phyloP scores from a whole-genome alignment of 2,113 vertebrate species.

The Abramis brama region DNA sequence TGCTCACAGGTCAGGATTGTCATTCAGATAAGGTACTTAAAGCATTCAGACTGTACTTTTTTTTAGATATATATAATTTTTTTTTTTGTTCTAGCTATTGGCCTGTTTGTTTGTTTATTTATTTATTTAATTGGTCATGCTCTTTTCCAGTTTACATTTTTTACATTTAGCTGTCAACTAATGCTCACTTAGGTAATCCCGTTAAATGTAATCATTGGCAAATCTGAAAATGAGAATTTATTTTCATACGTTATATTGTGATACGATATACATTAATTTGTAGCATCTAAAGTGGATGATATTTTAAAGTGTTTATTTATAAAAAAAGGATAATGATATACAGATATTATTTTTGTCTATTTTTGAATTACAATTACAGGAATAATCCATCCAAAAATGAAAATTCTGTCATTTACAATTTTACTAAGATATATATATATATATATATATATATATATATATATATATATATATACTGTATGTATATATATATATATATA shows the following conservation, averaged over 20 bases:
- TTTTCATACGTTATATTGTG: neutral
- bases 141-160: neutral
- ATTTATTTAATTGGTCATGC: neutral
- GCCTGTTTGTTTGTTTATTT: neutral
- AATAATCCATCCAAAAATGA: neutral
- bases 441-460: no score
- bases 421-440: no score
- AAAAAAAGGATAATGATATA: no score
- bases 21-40: neutral
- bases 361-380: neutral
- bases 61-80: neutral
- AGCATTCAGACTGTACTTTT: neutral
- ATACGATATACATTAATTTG: neutral
- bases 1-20: constrained; percentile 10
- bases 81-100: neutral
- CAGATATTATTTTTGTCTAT: neutral
- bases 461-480: no score
- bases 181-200: neutral
- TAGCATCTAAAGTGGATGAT: neutral
- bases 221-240: neutral
- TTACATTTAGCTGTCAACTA: neutral
- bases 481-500: no score
- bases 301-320: no score
- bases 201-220: neutral
- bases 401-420: neutral